Percentiles rank a stretch among this genome's conserved stretches.
phyloP scores from a whole-genome alignment of 2,113 vertebrate genomes.

The Herpetotheres cachinnans region DNA sequence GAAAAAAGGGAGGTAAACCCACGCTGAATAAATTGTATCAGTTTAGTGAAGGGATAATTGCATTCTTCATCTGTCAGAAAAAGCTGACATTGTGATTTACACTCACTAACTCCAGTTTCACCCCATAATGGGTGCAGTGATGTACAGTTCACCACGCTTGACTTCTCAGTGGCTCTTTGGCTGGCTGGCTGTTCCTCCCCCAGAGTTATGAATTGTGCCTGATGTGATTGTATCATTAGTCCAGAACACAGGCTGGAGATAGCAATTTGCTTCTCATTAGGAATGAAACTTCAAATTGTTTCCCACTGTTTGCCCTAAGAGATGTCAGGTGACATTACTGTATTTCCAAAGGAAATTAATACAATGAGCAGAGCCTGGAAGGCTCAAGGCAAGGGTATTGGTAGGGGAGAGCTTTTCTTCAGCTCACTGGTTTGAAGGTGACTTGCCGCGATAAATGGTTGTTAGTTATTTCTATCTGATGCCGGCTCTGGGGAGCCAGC shows the following conservation, averaged over 20 bases:
- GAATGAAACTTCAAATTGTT: neutral
- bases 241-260: neutral
- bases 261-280: constrained; percentile 9
- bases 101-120: neutral
- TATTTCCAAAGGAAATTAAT: neutral
- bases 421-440: neutral
- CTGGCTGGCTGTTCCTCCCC: neutral
- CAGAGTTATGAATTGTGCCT: neutral
- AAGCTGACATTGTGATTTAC: neutral
- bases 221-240: neutral
- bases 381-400: neutral
- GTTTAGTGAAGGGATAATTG: neutral
- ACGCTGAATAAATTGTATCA: neutral
- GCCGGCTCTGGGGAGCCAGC: neutral
- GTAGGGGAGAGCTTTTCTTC: neutral
- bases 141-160: neutral
- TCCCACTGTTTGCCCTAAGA: neutral
- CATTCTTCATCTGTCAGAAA: neutral
- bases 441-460: neutral
- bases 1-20: neutral
- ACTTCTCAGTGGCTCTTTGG: neutral
- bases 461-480: neutral
- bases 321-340: neutral
- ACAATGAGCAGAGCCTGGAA: neutral
- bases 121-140: neutral